Conservation (phyloP, 2,888 invertebrate species). For the Ommatoiulus sabulosus region DNA sequence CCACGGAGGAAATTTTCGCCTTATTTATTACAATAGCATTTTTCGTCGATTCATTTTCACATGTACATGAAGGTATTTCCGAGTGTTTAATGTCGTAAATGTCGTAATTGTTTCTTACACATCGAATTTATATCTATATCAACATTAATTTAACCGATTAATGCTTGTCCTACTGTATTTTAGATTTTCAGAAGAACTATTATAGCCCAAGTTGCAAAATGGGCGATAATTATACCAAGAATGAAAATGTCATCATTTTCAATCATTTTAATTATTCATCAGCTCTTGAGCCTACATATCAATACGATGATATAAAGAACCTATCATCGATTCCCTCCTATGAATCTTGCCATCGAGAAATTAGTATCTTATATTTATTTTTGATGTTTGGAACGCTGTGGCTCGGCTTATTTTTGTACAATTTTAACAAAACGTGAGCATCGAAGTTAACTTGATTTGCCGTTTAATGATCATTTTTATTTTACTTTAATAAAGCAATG, state of each 20-base stretch:
- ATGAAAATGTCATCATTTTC: neutral
- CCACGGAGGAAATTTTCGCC: constrained; percentile 75
- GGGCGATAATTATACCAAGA: neutral
- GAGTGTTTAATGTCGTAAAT: neutral
- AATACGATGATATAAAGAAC: constrained; percentile 5
- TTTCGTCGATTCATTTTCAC: constrained; percentile 72
- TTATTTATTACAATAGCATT: constrained; percentile 74
- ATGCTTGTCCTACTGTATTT: neutral
- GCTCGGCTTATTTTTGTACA: constrained; percentile 73
- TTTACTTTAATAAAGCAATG: neutral
- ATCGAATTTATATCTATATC: neutral
- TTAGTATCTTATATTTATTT: constrained; percentile 72
- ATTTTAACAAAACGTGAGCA: constrained; percentile 73
- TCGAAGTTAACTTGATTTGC: neutral
- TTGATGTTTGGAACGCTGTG: constrained; percentile 74
- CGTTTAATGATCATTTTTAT: constrained; percentile 30
- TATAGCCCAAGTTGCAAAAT: constrained; percentile 57
- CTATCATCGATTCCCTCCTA: neutral
- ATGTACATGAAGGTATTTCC: constrained; percentile 70
- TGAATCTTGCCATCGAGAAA: constrained; percentile 69
- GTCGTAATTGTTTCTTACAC: neutral
- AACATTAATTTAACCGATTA: neutral
- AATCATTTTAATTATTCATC: neutral
- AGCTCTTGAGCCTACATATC: neutral
- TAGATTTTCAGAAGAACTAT: constrained; percentile 63